Base-by-base conservation (phyloP, 1,140 invertebrate genomes). In the Lanistes nyassanus region DNA sequence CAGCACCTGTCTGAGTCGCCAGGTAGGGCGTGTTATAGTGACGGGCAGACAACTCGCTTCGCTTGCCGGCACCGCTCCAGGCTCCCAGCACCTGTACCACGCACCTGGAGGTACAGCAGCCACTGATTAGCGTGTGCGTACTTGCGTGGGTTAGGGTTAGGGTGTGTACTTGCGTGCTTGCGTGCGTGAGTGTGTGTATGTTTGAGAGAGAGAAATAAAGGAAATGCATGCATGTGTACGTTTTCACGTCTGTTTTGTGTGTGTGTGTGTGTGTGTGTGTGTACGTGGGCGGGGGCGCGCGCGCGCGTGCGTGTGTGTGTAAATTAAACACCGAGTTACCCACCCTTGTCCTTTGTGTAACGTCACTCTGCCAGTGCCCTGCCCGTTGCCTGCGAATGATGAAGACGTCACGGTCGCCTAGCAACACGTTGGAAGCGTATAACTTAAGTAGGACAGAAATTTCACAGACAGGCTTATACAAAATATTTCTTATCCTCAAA, bases 51-150 rank as follows among this genome's bases (percentile, higher is more conserved):
- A 82, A 76, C 53, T 73, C 77, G 6, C 76, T 60, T 19, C 39
- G 66, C 11, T 72, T 71, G 13, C 19, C 62, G 19, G 23, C 53
- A 0, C 21, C 26, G 29, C 56, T 62, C 36, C 79, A 77, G 7
- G 73, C 51, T 47, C 79, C 77, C 60, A 77, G 23, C 11, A 79
- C 77, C 64, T 79, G 75, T 60, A 83, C 69, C 51, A 79, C 77
- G 68, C 80, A 83, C 13, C 82, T 83, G 74, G 51, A 71, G 74
- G 47, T 29, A 68, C 60, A 62, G n/a, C n/a, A n/a, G n/a, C n/a
- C n/a, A n/a, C 71, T 31, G 51, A n/a, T 21, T 21, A 58, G 56
- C 7, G 21, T 29, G 26, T 60, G n/a, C 21, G 23, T 34, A 9
- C 62, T n/a, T 26, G 31, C 21, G 29, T 31, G 42, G 6, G 31